Evolutionary conservation across 2,888 invertebrate genomes (phyloP).

Genomic region (Polyommatus iphigenia): DNA sequence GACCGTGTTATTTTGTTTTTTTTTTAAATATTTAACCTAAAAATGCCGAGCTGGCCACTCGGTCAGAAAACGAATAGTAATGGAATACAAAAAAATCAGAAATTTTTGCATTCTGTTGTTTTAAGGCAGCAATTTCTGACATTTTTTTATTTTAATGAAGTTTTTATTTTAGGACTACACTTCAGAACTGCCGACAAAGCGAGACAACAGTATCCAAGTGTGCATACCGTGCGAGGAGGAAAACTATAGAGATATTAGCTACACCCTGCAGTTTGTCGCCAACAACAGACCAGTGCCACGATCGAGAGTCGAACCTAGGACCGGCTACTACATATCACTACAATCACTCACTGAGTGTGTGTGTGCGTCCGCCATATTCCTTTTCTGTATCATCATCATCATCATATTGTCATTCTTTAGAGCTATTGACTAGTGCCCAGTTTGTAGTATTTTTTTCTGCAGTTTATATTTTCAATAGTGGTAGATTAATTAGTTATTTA

Average conservation of each 20-base stretch:
- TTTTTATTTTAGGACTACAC: neutral
- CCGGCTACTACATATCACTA: slow-evolving; percentile 5
- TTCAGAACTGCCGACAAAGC: neutral
- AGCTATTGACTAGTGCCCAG: neutral
- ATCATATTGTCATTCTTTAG: neutral
- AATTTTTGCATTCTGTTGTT: no score
- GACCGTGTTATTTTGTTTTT: no score
- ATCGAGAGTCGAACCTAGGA: neutral
- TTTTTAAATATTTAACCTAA: no score
- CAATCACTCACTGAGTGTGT: slow-evolving; percentile 3
- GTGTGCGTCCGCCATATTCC: neutral
- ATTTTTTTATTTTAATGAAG: neutral
- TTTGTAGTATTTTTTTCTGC: neutral
- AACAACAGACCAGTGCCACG: neutral
- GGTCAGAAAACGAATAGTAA: no score
- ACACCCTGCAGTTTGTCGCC: neutral
- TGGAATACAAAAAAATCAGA: no score
- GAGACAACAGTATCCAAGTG: slow-evolving; percentile 1
- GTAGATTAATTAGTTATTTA: no score
- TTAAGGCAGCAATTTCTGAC: no score
- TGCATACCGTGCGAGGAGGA: slow-evolving; percentile 26
- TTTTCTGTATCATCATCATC: slow-evolving; percentile 1
- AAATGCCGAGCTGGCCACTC: no score
- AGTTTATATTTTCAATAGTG: neutral
- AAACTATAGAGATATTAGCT: neutral